A percentile compares a stretch with the other conserved stretches of the same genome.
These are phyloP conservation scores for Apis dorsata DNA, from an alignment of 1,140 invertebrate species.

Conservation along the genomic window DNA sequence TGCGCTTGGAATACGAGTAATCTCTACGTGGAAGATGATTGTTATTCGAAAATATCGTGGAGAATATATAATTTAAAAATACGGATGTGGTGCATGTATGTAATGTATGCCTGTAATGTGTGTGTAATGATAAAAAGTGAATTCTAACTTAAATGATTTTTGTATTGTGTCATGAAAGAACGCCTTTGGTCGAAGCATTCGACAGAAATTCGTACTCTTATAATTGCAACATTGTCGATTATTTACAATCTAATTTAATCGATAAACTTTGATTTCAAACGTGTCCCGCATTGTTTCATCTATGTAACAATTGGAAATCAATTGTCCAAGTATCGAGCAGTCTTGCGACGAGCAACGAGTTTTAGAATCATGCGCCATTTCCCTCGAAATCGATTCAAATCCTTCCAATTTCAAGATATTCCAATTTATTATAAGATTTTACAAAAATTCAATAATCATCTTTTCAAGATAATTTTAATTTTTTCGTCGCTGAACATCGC, in stretches of 20 bases:
- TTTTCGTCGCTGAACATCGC: neutral
- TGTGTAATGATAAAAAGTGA: neutral
- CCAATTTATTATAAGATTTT: no score
- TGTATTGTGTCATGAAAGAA: neutral
- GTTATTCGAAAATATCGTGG: neutral
- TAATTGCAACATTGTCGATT: slow-evolving; percentile 9
- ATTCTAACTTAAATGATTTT: neutral
- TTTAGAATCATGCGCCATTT: neutral
- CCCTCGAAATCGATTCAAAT: neutral
- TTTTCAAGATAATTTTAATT: neutral
- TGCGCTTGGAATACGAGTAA: neutral
- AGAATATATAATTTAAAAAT: neutral
- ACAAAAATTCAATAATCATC: neutral
- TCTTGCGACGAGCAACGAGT: neutral
- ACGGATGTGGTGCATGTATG: neutral
- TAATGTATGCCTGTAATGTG: neutral
- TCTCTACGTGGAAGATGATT: neutral
- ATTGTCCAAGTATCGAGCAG: neutral
- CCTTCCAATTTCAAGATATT: neutral
- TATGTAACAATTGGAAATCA: neutral
- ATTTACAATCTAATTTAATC: slow-evolving; percentile 25
- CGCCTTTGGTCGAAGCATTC: slow-evolving; percentile 47
- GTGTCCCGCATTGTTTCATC: neutral
- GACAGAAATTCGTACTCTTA: neutral
- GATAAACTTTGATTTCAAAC: slow-evolving; percentile 5